Evolutionary conservation across 1,140 invertebrate genomes (phyloP).

Genomic region (Zaprionus davidi): DNA sequence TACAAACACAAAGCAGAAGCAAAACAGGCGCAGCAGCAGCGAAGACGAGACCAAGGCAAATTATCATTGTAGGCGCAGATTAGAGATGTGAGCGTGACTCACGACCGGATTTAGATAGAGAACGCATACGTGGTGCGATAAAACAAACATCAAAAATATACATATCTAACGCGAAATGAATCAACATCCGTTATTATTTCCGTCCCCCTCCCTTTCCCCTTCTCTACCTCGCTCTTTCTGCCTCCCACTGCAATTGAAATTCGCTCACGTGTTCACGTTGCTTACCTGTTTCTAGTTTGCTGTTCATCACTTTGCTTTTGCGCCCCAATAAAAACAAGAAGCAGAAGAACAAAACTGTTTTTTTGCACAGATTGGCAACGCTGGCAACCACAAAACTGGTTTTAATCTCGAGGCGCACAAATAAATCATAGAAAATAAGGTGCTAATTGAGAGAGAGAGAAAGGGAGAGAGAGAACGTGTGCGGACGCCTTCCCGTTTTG

Average conservation of each 20-base stretch:
- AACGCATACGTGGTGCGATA: not conserved
- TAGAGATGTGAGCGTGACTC: conserved; percentile 32
- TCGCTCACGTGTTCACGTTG: conserved; percentile 46
- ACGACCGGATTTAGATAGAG: not conserved
- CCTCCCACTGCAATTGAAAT: not conserved
- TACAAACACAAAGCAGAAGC: conserved; percentile 24
- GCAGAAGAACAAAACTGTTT: conserved; percentile 22
- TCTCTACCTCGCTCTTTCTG: not conserved
- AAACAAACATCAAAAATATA: conserved; percentile 2
- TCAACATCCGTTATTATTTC: conserved; percentile 6
- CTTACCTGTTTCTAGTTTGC: conserved; percentile 48
- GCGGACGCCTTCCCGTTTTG: conserved; percentile 32
- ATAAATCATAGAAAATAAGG: conserved; percentile 57
- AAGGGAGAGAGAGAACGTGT: conserved; percentile 3
- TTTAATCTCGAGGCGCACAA: conserved; percentile 38
- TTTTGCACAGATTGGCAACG: conserved; percentile 69
- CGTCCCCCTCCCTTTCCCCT: not conserved
- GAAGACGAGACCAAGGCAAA: conserved; percentile 15
- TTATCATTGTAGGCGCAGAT: conserved; percentile 4
- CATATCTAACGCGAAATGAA: not conserved
- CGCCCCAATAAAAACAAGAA: conserved; percentile 14
- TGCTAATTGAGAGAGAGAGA: conserved; percentile 59
- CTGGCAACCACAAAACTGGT: conserved; percentile 60
- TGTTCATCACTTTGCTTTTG: conserved; percentile 26
- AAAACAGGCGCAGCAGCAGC: conserved; percentile 26